These are phyloP conservation scores for Phorcus lineatus DNA, from an alignment of 2,888 invertebrate genomes.

Conservation along the genomic window DNA sequence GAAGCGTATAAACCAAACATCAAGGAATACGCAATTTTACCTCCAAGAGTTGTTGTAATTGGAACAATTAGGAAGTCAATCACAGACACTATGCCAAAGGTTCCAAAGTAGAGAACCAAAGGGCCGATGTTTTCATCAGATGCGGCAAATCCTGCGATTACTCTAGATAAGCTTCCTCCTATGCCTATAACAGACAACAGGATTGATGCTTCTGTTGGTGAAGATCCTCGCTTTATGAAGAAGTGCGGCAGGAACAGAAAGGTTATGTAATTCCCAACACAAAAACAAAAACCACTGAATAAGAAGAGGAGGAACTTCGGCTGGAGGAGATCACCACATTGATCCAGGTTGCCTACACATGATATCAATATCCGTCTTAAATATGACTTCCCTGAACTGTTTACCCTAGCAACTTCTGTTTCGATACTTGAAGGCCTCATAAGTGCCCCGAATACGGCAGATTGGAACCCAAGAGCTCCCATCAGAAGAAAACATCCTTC, in stretches of 20 bases:
- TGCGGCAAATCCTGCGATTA: not conserved
- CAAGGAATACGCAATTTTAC: not conserved
- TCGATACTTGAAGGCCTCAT: not conserved
- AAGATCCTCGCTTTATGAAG: not conserved
- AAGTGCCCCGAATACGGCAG: not conserved
- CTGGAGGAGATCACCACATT: not conserved
- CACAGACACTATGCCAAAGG: not conserved
- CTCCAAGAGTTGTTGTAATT: not conserved
- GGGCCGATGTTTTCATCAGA: not conserved
- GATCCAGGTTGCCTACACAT: not conserved
- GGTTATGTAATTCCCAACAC: not conserved
- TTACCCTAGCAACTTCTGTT: not conserved
- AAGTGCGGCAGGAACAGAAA: not conserved
- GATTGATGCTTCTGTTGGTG: not conserved
- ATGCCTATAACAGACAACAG: not conserved
- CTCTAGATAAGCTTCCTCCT: not conserved
- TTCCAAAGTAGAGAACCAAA: not conserved
- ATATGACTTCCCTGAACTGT: not conserved
- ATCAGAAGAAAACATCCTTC: constrained; percentile 18
- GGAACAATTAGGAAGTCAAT: not conserved
- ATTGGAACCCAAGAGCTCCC: constrained; percentile 20
- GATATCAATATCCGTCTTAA: not conserved
- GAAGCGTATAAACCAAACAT: not conserved
- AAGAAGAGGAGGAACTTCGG: not conserved
- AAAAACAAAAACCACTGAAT: not conserved